Evolutionary conservation across 2,888 invertebrate species (phyloP).

Genomic region (Neria commutata): DNA sequence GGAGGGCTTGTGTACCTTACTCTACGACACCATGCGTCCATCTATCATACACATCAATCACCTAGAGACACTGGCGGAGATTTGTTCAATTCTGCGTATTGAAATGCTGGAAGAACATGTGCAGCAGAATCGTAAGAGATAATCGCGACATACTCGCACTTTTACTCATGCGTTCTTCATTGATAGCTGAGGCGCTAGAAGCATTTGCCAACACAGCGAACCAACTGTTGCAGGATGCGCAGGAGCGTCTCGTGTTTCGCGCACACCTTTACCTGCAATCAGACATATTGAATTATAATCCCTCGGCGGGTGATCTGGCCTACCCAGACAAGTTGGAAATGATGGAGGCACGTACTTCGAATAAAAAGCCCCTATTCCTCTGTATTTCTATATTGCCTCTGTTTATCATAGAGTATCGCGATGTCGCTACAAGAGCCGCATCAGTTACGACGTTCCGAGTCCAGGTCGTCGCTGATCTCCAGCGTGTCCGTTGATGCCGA

Average conservation of each 20-base stretch:
- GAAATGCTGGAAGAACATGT: constrained; percentile 94
- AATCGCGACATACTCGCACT: constrained; percentile 1
- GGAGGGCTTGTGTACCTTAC: constrained; percentile 80
- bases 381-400: not conserved
- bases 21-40: constrained; percentile 93
- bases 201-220: constrained; percentile 80
- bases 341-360: constrained; percentile 79
- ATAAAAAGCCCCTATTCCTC: not conserved
- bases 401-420: constrained; percentile 67
- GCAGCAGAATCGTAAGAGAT: constrained; percentile 74
- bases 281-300: constrained; percentile 86
- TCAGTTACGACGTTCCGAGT: constrained; percentile 68
- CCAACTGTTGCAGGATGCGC: constrained; percentile 90
- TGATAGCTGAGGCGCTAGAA: constrained; percentile 69
- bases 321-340: constrained; percentile 97
- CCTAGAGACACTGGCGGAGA: constrained; percentile 94
- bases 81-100: constrained; percentile 89
- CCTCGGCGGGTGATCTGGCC: constrained; percentile 94
- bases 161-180: not conserved
- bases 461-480: constrained; percentile 73
- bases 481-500: constrained; percentile 76
- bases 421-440: constrained; percentile 69
- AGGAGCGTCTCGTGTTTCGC: constrained; percentile 94
- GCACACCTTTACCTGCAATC: constrained; percentile 92
- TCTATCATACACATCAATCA: constrained; percentile 96